A percentile compares a stretch with the other conserved stretches of the same genome.
Conservation (phyloP, 2,888 invertebrate species). For the Archips xylosteana region DNA sequence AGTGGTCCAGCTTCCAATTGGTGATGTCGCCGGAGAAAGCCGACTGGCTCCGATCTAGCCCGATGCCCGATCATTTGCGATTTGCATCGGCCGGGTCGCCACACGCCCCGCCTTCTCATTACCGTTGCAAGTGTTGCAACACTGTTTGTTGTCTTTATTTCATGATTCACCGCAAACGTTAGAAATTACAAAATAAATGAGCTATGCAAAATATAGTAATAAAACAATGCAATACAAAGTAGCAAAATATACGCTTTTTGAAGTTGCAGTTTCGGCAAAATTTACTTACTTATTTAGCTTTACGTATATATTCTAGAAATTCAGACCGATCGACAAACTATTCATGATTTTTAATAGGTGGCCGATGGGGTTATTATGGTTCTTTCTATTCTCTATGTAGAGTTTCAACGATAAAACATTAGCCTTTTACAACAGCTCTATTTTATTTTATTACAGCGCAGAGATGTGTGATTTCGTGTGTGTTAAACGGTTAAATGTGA, state of each 20-base stretch:
- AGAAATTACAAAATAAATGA: no score
- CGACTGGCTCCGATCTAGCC: conserved; percentile 11
- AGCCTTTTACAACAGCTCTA: not conserved
- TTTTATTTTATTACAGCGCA: not conserved
- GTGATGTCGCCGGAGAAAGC: conserved; percentile 32
- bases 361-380: no score
- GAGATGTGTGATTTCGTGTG: not conserved
- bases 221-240: no score
- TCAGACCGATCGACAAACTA: no score
- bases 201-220: no score
- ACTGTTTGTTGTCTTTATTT: conserved; percentile 4
- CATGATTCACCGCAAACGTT: no score
- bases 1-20: not conserved
- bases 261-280: no score
- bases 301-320: no score
- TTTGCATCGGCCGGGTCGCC: conserved; percentile 29
- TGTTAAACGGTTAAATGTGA: not conserved
- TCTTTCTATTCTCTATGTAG: no score
- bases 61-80: conserved; percentile 30
- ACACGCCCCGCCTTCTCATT: conserved; percentile 6
- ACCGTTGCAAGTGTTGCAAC: conserved; percentile 4
- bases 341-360: no score
- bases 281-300: no score
- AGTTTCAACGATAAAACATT: not conserved
- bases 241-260: no score